Conservation (phyloP, 2,888 invertebrate genomes). For the Leptinotarsa tumamoca region DNA sequence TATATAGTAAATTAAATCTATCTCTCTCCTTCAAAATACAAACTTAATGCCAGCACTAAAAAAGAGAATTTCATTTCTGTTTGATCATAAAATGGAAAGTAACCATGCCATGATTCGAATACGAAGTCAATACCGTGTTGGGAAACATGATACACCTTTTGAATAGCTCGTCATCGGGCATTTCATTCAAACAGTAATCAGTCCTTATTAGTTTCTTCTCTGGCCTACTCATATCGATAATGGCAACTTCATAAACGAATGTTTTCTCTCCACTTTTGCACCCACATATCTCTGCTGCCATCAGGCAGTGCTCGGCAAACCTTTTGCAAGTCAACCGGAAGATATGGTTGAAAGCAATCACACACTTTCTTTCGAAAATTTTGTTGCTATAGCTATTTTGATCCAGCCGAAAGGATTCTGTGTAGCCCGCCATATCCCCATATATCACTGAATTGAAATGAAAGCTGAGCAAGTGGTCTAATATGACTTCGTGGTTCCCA, state of each 20-base stretch:
- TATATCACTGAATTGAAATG: constrained; percentile 49
- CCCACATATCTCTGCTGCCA: constrained; percentile 58
- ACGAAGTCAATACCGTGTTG: constrained; percentile 54
- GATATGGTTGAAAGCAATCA: constrained; percentile 54
- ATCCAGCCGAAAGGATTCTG: constrained; percentile 49
- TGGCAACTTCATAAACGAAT: constrained; percentile 56
- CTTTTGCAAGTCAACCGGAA: constrained; percentile 56
- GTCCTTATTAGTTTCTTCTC: constrained; percentile 56
- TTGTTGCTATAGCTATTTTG: constrained; percentile 42
- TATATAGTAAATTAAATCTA: neutral
- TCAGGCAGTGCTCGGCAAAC: constrained; percentile 55
- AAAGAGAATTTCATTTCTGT: constrained; percentile 35
- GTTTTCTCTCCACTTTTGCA: constrained; percentile 51
- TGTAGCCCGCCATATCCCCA: constrained; percentile 45
- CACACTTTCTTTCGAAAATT: constrained; percentile 50
- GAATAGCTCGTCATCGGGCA: constrained; percentile 55
- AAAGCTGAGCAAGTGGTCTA: constrained; percentile 47
- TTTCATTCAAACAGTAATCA: constrained; percentile 57
- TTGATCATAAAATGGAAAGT: constrained; percentile 50
- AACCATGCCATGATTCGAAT: constrained; percentile 54
- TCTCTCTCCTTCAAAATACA: neutral
- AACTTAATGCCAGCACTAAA: too few species aligned
- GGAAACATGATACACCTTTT: constrained; percentile 58
- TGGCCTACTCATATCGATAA: constrained; percentile 55
- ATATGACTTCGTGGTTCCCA: constrained; percentile 49